phyloP scores from a whole-genome alignment of 2,888 invertebrate species.

The Lepidocyrtinus sp. region DNA sequence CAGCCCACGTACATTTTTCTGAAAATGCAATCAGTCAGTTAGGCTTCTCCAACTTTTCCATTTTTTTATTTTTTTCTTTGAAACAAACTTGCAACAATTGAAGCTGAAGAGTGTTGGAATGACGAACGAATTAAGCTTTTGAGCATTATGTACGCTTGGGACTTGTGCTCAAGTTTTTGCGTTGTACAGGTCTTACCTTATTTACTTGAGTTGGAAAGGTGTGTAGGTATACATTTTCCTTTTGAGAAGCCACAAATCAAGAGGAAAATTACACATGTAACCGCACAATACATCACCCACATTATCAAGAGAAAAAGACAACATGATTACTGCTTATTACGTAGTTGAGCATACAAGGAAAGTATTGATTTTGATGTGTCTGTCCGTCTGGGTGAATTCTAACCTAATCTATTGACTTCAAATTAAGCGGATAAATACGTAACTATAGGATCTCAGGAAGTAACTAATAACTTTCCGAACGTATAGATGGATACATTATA shows the following conservation, averaged over 20 bases:
- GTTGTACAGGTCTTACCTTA: too few species aligned
- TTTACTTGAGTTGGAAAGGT: too few species aligned
- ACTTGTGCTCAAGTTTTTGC: too few species aligned
- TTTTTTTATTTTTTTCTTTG: neutral
- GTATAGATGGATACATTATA: too few species aligned
- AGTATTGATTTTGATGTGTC: too few species aligned
- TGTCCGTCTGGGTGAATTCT: too few species aligned
- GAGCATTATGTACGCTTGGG: neutral
- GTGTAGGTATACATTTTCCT: conserved; percentile 26
- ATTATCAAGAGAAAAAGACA: conserved; percentile 4
- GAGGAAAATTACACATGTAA: conserved; percentile 48
- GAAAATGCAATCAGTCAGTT: neutral
- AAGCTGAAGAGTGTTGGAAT: neutral
- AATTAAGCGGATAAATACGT: too few species aligned
- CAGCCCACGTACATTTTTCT: neutral
- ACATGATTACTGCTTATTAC: conserved; percentile 8
- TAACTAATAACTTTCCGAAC: too few species aligned
- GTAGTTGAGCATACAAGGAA: too few species aligned
- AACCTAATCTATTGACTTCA: too few species aligned
- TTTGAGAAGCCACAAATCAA: conserved; percentile 54
- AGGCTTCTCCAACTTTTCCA: neutral
- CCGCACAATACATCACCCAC: conserved; percentile 11
- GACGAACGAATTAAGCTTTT: neutral
- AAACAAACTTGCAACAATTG: neutral
- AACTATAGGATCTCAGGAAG: too few species aligned